Conservation (phyloP, 2,113 vertebrate genomes). For the Ptilonorhynchus violaceus region DNA sequence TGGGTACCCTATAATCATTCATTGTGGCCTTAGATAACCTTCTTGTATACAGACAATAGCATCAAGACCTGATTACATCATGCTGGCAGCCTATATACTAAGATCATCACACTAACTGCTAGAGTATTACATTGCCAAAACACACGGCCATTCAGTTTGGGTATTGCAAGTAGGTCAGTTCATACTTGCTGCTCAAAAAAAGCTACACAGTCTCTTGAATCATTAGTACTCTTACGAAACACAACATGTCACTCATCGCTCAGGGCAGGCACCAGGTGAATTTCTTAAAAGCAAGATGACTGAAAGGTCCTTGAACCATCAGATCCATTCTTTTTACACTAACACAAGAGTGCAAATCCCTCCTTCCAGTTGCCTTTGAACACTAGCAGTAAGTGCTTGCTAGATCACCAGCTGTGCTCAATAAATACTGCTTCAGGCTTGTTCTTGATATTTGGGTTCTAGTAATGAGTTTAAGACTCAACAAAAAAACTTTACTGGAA, state of each 20-base stretch:
- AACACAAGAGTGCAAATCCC: not conserved
- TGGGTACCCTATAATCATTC: not conserved
- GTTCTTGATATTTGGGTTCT: not conserved
- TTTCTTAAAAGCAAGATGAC: not conserved
- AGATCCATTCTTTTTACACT: not conserved
- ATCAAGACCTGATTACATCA: not conserved
- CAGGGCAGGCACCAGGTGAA: not conserved
- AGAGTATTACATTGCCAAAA: not conserved
- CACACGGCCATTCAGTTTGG: not conserved
- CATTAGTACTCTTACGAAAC: not conserved
- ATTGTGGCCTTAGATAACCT: not conserved
- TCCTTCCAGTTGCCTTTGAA: conserved; percentile 20
- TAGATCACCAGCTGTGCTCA: not conserved
- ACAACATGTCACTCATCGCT: not conserved
- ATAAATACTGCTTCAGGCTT: conserved; percentile 20
- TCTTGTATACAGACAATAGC: not conserved
- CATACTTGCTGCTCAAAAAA: not conserved
- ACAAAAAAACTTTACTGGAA: conserved; percentile 19
- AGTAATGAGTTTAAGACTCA: conserved; percentile 1
- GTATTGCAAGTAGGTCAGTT: not conserved
- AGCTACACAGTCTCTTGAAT: not conserved
- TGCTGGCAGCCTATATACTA: not conserved
- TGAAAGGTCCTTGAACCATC: not conserved
- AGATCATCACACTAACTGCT: not conserved
- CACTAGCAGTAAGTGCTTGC: not conserved